phyloP scores from a whole-genome alignment of 2,113 vertebrate species.

The Oreocharis arfaki region DNA sequence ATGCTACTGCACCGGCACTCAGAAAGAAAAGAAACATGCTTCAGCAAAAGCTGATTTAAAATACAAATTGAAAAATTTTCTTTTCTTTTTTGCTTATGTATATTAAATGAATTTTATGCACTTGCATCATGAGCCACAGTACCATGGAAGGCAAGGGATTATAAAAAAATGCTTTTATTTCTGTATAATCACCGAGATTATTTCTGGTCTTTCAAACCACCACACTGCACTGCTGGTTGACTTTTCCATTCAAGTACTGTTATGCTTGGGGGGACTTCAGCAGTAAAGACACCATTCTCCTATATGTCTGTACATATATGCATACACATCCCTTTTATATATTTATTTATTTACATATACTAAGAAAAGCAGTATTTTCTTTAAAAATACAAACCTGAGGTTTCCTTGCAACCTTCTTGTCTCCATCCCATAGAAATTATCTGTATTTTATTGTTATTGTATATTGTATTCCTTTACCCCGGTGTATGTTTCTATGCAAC shows the following conservation, averaged over 20 bases:
- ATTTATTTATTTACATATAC: background rate
- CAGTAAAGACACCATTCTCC: background rate
- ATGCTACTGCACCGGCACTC: background rate
- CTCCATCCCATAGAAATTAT: background rate
- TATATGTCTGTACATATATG: background rate
- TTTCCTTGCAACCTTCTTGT: background rate
- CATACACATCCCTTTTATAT: background rate
- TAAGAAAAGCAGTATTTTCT: background rate
- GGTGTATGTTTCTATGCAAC: background rate
- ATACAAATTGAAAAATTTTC: background rate
- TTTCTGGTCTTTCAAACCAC: background rate
- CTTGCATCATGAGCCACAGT: background rate
- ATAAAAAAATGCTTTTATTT: background rate
- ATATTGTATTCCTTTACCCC: background rate
- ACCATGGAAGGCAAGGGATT: accelerated
- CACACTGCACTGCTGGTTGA: background rate
- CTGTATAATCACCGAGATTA: background rate
- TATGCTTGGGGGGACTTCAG: background rate
- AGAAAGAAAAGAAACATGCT: background rate
- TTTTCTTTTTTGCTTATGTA: background rate
- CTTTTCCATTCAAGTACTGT: background rate
- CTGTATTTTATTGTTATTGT: background rate
- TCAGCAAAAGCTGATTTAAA: background rate
- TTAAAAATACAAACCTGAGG: background rate
- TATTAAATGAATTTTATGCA: background rate